Evolutionary conservation across 2,113 vertebrate genomes (phyloP).

Genomic region (Corvus hawaiiensis): DNA sequence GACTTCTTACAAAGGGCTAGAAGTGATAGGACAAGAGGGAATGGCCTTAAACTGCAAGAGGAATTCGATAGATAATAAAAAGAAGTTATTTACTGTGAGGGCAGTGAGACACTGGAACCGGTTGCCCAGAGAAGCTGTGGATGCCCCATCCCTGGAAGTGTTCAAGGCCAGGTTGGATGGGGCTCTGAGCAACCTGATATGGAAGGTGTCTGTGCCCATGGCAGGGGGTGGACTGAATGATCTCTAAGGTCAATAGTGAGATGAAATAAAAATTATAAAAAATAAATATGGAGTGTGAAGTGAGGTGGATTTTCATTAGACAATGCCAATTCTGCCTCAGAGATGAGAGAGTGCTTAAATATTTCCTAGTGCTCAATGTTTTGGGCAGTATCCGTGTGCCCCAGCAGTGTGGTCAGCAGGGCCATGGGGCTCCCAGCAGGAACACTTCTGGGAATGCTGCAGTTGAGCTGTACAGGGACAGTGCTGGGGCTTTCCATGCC

Average conservation of each 20-base stretch:
- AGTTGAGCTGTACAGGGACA: not conserved
- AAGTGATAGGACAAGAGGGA: not conserved
- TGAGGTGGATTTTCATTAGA: not conserved
- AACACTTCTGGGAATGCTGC: not conserved
- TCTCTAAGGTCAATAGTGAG: not conserved
- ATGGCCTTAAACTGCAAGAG: not conserved
- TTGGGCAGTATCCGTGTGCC: accelerated
- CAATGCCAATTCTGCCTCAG: not conserved
- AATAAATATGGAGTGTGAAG: not conserved
- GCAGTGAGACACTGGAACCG: not conserved
- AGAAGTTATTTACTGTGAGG: not conserved
- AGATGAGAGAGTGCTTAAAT: not conserved
- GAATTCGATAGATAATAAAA: not conserved
- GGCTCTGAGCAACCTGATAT: not conserved
- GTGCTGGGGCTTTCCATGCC: not conserved
- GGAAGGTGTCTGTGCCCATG: not conserved
- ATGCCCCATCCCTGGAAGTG: not conserved
- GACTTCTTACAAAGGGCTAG: not conserved
- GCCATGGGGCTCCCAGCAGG: accelerated
- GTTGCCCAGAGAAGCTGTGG: not conserved
- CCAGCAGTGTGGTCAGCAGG: not conserved
- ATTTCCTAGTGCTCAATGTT: accelerated
- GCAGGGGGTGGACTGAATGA: not conserved
- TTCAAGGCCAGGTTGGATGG: not conserved
- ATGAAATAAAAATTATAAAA: not conserved